These are phyloP conservation scores for Heliocidaris tuberculata DNA, from an alignment of 35 echinoderm and acorn worm species.

Conservation along the genomic window DNA sequence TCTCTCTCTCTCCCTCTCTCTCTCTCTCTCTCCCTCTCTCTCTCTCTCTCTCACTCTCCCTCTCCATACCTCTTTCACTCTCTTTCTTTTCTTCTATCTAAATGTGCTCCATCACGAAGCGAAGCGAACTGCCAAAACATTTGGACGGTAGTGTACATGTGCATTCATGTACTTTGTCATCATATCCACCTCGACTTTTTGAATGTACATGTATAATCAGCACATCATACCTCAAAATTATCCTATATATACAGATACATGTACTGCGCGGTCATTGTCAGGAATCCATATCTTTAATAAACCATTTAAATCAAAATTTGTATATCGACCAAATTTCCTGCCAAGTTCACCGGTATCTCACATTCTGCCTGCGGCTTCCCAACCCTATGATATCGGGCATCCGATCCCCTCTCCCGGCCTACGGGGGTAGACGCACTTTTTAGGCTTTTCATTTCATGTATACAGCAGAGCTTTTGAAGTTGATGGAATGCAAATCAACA, in stretches of 20 bases:
- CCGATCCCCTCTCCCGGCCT: not conserved
- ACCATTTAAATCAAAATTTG: not conserved
- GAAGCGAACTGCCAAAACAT: too few species aligned
- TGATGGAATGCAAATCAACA: slow-evolving; percentile 12
- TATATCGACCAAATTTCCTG: not conserved
- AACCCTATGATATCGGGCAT: not conserved
- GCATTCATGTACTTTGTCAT: too few species aligned
- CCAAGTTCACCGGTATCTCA: not conserved
- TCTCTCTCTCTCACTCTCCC: too few species aligned
- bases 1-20: too few species aligned
- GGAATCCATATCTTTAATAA: too few species aligned
- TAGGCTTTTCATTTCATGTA: not conserved
- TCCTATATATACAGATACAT: too few species aligned
- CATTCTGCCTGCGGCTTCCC: not conserved
- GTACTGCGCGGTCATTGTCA: not conserved
- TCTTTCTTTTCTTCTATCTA: too few species aligned
- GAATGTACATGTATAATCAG: not conserved
- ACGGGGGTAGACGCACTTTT: not conserved
- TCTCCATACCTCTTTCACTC: too few species aligned
- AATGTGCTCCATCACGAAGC: too few species aligned
- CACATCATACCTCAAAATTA: not conserved
- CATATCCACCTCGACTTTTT: too few species aligned
- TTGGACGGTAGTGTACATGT: too few species aligned
- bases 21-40: too few species aligned
- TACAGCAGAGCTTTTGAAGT: not conserved